phyloP scores from a whole-genome alignment of 2,888 invertebrate genomes.

The Lepidocyrtinus sp. region DNA sequence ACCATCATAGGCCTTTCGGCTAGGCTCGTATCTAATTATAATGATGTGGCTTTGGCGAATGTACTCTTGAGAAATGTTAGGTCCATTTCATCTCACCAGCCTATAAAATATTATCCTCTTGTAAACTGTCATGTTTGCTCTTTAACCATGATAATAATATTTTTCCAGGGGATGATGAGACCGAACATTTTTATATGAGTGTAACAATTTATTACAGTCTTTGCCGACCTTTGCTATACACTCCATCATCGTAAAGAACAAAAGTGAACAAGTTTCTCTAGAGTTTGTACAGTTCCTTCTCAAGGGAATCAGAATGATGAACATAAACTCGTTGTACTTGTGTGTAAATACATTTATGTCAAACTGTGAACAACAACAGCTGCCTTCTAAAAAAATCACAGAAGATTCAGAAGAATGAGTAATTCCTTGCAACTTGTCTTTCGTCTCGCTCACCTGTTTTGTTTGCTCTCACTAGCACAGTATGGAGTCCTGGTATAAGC shows the following conservation, averaged over 20 bases:
- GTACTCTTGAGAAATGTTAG: no score
- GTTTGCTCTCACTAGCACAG: conserved; percentile 28
- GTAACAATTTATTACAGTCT: conserved; percentile 38
- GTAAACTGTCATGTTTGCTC: conserved; percentile 38
- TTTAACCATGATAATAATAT: conserved; percentile 40
- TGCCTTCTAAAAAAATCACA: no score
- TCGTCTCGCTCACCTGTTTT: neutral
- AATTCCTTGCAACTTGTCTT: neutral
- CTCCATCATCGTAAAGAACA: neutral
- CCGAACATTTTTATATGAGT: conserved; percentile 28
- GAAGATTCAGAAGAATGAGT: conserved; percentile 1
- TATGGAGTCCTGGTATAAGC: conserved; percentile 30
- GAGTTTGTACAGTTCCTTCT: no score
- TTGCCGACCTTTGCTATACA: conserved; percentile 19
- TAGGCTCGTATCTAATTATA: no score
- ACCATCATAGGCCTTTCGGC: no score
- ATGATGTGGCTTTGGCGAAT: no score
- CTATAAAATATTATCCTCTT: conserved; percentile 47
- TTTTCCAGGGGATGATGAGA: conserved; percentile 35
- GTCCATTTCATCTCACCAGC: conserved; percentile 24
- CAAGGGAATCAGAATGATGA: no score
- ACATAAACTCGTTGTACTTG: no score
- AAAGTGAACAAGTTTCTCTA: neutral
- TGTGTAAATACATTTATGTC: neutral
- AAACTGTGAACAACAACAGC: conserved; percentile 20